phyloP scores from a whole-genome alignment of 2,888 invertebrate species.

The Corbicula japonica region DNA sequence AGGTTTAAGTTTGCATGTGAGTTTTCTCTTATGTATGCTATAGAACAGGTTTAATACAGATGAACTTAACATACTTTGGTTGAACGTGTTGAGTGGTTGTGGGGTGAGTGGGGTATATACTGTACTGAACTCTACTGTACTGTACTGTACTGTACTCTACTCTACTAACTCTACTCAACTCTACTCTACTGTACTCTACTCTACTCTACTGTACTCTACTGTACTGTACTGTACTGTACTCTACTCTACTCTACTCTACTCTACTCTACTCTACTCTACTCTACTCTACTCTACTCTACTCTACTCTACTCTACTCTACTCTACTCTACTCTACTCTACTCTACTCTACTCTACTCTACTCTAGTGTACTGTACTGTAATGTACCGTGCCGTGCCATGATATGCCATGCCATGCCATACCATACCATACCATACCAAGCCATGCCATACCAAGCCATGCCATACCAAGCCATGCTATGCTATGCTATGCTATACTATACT shows the following conservation, averaged over 20 bases:
- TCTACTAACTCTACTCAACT: too few relatives aligned
- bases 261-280: neutral
- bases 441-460: conserved; percentile 12
- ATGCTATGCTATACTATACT: conserved; percentile 9
- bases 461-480: conserved; percentile 12
- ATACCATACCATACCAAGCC: conserved; percentile 2
- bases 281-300: neutral
- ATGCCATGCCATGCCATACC: conserved; percentile 9
- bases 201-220: too few relatives aligned
- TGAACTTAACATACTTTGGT: too few relatives aligned
- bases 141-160: too few relatives aligned
- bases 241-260: conserved; percentile 8
- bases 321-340: conserved; percentile 3
- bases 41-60: too few relatives aligned
- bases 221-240: neutral
- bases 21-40: too few relatives aligned
- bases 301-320: neutral
- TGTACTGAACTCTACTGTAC: too few relatives aligned
- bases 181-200: too few relatives aligned
- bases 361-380: conserved; percentile 1
- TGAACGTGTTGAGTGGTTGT: too few relatives aligned
- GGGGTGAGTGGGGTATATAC: too few relatives aligned
- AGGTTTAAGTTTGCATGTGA: too few relatives aligned
- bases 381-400: neutral
- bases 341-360: conserved; percentile 10